Conservation (phyloP, 1,140 invertebrate genomes). For the Odontomachus brunneus region DNA sequence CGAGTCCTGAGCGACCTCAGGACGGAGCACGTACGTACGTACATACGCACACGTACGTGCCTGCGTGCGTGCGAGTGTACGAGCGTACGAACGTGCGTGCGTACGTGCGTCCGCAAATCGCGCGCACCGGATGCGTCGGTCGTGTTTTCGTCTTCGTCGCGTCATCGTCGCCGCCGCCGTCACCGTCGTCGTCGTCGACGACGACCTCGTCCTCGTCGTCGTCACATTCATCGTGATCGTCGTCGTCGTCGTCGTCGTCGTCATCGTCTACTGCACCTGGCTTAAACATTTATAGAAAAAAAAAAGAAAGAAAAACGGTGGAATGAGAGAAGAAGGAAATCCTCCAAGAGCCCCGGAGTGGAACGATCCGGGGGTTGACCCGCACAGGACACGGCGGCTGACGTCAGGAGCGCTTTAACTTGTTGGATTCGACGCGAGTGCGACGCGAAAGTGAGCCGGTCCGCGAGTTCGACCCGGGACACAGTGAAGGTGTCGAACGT, state of each 20-base stretch:
- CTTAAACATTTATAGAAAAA: background rate
- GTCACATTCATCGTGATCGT: background rate
- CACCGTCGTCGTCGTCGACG: background rate
- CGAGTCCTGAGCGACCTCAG: conserved; percentile 72
- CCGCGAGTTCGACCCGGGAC: conserved; percentile 20
- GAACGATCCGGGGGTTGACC: conserved; percentile 50
- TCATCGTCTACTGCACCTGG: background rate
- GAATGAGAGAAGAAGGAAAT: background rate
- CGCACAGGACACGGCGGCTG: conserved; percentile 51
- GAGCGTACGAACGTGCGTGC: background rate
- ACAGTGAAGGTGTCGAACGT: conserved; percentile 36
- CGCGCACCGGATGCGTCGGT: conserved; percentile 14
- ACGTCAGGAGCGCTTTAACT: conserved; percentile 58
- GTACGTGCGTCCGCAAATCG: conserved; percentile 18
- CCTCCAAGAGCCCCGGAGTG: background rate
- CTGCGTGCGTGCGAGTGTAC: conserved; percentile 3
- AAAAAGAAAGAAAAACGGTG: background rate
- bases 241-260: background rate
- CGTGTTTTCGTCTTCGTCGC: background rate
- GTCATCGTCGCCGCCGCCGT: background rate
- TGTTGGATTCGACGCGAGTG: conserved; percentile 61
- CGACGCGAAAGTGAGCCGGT: conserved; percentile 57
- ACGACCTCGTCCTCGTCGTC: background rate
- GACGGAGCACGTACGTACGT: conserved; percentile 46
- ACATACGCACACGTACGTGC: background rate